Evolutionary conservation across 2,888 invertebrate genomes (phyloP).

Genomic region (Ormyrus thymus): DNA sequence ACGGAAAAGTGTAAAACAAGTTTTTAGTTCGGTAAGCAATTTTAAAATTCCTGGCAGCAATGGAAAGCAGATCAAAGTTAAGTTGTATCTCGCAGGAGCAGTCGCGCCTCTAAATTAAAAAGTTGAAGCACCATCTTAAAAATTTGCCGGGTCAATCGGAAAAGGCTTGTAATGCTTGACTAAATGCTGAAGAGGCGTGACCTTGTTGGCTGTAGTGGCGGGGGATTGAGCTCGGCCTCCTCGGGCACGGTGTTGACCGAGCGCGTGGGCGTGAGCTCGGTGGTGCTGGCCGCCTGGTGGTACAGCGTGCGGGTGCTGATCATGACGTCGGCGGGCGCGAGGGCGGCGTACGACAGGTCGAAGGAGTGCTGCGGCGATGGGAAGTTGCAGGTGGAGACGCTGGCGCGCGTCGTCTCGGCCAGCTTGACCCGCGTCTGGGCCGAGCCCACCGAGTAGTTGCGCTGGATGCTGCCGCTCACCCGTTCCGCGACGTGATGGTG

Average conservation of each 20-base stretch:
- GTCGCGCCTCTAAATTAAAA: not conserved
- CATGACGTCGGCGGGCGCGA: slow-evolving; percentile 31
- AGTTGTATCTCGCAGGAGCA: too few species aligned
- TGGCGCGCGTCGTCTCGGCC: slow-evolving; percentile 75
- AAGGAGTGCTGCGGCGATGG: slow-evolving; percentile 74
- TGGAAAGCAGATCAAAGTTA: too few species aligned
- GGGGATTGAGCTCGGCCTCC: slow-evolving; percentile 56
- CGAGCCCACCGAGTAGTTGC: slow-evolving; percentile 72
- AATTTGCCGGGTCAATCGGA: too few species aligned
- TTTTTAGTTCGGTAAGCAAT: too few species aligned
- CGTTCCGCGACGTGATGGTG: slow-evolving; percentile 76
- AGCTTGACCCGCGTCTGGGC: slow-evolving; percentile 70
- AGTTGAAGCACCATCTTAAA: not conserved
- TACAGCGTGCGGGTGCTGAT: slow-evolving; percentile 28
- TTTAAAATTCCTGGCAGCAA: too few species aligned
- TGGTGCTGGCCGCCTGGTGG: slow-evolving; percentile 42
- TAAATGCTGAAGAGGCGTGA: slow-evolving; percentile 9
- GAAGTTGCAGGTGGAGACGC: slow-evolving; percentile 74
- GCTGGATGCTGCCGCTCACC: slow-evolving; percentile 50
- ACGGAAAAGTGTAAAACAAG: too few species aligned
- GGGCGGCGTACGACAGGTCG: slow-evolving; percentile 71
- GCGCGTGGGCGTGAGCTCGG: slow-evolving; percentile 43
- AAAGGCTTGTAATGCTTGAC: too few species aligned
- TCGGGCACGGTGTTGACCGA: slow-evolving; percentile 63
- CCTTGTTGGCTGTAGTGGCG: slow-evolving; percentile 23